These are phyloP conservation scores for Drosophila eohydei DNA, from an alignment of 2,888 invertebrate species.

Conservation along the genomic window DNA sequence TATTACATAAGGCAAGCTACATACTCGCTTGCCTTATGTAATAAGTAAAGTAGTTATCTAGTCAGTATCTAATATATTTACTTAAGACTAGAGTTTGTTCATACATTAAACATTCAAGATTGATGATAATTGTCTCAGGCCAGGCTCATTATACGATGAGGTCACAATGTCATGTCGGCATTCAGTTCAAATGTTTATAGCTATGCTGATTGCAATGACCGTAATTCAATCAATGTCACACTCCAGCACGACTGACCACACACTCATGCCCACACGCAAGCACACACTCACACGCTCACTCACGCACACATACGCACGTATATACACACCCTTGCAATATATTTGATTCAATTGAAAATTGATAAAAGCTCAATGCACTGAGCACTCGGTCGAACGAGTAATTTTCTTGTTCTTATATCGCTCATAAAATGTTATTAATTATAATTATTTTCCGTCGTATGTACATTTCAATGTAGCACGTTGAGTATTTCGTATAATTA, in stretches of 20 bases:
- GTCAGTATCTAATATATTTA: neutral
- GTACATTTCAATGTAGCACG: neutral
- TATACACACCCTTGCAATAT: neutral
- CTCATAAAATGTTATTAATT: constrained; percentile 49
- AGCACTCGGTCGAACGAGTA: constrained; percentile 23
- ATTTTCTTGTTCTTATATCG: constrained; percentile 8
- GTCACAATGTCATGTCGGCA: constrained; percentile 11
- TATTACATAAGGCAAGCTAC: neutral
- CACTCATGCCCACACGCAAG: neutral
- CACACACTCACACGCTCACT: neutral
- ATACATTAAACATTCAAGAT: neutral
- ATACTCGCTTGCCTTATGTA: no score
- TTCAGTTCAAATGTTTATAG: constrained; percentile 40
- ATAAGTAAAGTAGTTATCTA: no score
- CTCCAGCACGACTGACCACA: constrained; percentile 5
- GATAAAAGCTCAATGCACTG: constrained; percentile 35
- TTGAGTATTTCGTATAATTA: constrained; percentile 46
- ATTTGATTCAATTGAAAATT: constrained; percentile 46
- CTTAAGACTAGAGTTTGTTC: neutral
- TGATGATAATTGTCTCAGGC: constrained; percentile 4
- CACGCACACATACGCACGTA: neutral
- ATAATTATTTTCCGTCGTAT: constrained; percentile 31
- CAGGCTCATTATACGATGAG: neutral
- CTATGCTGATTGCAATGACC: constrained; percentile 38
- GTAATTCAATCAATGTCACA: constrained; percentile 52